Evolutionary conservation across 2,113 vertebrate species (phyloP), one percentile per base, ranked within the genome.

Genomic region (Anhinga rufa): DNA sequence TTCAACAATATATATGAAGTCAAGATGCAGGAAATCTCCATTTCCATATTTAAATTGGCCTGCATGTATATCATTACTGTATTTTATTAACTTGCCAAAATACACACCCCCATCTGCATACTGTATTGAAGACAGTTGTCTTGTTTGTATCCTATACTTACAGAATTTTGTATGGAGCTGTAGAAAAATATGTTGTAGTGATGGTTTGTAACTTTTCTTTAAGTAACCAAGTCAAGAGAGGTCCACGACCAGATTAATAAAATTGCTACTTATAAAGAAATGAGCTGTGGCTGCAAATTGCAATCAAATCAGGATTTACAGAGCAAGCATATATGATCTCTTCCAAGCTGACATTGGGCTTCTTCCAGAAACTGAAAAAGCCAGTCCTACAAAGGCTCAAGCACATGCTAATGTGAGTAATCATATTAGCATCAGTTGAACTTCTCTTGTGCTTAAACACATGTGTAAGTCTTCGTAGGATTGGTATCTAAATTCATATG

Each of bases 141-240:
- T 74, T 69, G 75, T 94, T 82, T 69, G 68, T 90, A 86, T 34
- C 38, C 55, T 55, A 54, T 86, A 92, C 77, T 94, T 88, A 76
- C 0, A 93, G 76, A 92, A 94, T 83, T 96, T 90, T 86, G 48
- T 77, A 83, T 72, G 60, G 57, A 90, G 72, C 61, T 61, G 36
- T 58, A 96, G 57, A 89, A 96, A 95, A 94, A 94, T 92, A 95
- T 94, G 91, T 95, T 92, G 61, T 42, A 89, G 12, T 65, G 51
- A 93, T 52, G 51, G 79, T 12, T 77, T 97, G 54, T 68, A 97
- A 95, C 66, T 21, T 88, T 97, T 96, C 74, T 95, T 95, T 86
- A 95, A 96, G 93, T 82, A 97, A 93, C 68, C 80, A 89, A 95
- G 76, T 87, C 86, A 96, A 95, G 72, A 96, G n/a, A 84, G n/a